A percentile compares a stretch with the other conserved stretches of the same genome.
These are phyloP conservation scores for Agonopterix alstromeriana DNA, from an alignment of 2,888 invertebrate species.

Conservation along the genomic window DNA sequence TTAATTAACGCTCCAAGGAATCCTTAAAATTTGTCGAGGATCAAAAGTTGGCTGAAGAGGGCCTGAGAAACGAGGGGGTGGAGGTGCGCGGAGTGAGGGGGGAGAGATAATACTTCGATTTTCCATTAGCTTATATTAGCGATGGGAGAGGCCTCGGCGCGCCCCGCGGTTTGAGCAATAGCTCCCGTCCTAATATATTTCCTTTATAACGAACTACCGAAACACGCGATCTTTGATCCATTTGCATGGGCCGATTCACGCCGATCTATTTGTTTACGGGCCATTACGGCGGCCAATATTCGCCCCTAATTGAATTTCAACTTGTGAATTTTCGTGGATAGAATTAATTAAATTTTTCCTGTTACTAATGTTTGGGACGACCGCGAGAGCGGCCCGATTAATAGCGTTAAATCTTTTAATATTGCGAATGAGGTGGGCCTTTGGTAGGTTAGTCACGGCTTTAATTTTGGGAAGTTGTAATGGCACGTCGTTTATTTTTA, in stretches of 20 bases:
- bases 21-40: conserved; percentile 73
- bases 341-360: conserved; percentile 61
- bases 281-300: conserved; percentile 57
- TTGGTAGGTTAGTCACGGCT: background rate
- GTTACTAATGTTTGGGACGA: conserved; percentile 30
- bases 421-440: conserved; percentile 32
- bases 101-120: conserved; percentile 72
- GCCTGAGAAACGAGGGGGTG: conserved; percentile 17
- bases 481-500: too few species aligned
- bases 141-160: conserved; percentile 58
- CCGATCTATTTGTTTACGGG: conserved; percentile 59
- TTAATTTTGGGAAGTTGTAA: too few species aligned
- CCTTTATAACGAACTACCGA: conserved; percentile 62
- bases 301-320: conserved; percentile 63
- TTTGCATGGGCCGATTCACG: conserved; percentile 56
- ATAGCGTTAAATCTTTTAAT: conserved; percentile 52
- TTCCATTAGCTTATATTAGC: conserved; percentile 73
- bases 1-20: conserved; percentile 74
- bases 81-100: conserved; percentile 27
- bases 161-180: conserved; percentile 47
- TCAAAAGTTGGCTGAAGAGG: conserved; percentile 62
- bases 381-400: conserved; percentile 31
- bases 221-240: conserved; percentile 74
- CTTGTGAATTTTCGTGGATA: conserved; percentile 60
- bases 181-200: conserved; percentile 65